A percentile compares a stretch with the other conserved stretches of the same genome.
phyloP scores from a whole-genome alignment of 2,888 invertebrate species.

The Cryptops parisi region DNA sequence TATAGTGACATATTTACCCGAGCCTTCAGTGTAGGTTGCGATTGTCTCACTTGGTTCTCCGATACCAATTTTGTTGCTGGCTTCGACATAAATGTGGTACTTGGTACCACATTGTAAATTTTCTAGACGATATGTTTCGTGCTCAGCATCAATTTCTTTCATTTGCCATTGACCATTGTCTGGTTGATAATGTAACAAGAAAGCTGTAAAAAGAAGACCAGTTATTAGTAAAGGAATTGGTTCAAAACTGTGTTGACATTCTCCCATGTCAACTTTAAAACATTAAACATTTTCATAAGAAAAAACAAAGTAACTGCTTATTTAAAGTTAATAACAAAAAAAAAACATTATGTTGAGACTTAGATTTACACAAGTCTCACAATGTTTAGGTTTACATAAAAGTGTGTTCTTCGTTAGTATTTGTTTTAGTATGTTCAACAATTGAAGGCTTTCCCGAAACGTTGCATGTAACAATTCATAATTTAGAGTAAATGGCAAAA shows the following conservation, averaged over 20 bases:
- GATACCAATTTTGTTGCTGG: slow-evolving; percentile 29
- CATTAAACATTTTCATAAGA: no score
- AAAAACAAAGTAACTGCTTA: no score
- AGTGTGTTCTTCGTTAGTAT: no score
- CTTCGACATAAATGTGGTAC: slow-evolving; percentile 29
- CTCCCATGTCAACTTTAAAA: no score
- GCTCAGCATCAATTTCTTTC: slow-evolving; percentile 24
- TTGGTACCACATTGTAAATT: slow-evolving; percentile 30
- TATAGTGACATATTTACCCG: slow-evolving; percentile 19
- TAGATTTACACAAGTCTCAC: not conserved
- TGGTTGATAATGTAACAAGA: slow-evolving; percentile 25
- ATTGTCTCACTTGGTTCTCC: slow-evolving; percentile 30
- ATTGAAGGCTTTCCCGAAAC: no score
- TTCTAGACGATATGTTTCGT: slow-evolving; percentile 28
- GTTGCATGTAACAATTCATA: no score
- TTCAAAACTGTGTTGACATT: no score
- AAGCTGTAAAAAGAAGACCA: not conserved
- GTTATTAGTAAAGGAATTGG: no score
- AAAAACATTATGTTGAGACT: not conserved
- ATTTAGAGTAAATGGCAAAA: no score
- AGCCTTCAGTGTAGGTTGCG: slow-evolving; percentile 32
- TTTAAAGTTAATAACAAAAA: no score
- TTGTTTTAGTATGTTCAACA: no score
- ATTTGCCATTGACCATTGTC: slow-evolving; percentile 28
- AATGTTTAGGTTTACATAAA: no score